Evolutionary conservation across 2,888 invertebrate species (phyloP).

Genomic region (Microdon myrmicae): DNA sequence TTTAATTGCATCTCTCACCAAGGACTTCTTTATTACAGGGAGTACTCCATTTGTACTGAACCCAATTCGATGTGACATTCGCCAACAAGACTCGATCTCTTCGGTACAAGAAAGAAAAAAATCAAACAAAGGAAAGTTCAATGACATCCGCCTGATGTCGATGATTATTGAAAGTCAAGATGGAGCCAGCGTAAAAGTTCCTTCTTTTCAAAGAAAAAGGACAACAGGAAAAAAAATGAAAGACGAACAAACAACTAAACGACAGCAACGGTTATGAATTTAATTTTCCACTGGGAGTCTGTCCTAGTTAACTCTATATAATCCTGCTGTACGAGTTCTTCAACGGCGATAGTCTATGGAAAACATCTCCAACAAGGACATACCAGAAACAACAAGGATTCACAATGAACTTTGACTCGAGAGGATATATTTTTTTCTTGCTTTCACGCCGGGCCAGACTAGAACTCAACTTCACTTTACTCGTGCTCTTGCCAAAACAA

Average conservation of each 20-base stretch:
- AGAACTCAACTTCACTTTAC: constrained; percentile 21
- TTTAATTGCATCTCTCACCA: too few species aligned
- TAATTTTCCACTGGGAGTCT: constrained; percentile 30
- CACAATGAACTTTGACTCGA: constrained; percentile 14
- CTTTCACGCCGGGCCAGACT: constrained; percentile 10
- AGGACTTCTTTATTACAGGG: too few species aligned
- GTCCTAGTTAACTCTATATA: constrained; percentile 30
- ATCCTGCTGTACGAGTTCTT: constrained; percentile 10
- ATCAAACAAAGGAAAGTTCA: constrained; percentile 7
- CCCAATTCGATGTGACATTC: too few species aligned
- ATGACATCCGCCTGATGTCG: constrained; percentile 33
- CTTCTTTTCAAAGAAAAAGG: too few species aligned
- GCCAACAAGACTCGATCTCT: too few species aligned
- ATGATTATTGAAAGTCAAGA: constrained; percentile 31
- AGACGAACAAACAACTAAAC: not conserved
- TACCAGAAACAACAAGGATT: constrained; percentile 15
- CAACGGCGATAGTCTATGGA: constrained; percentile 35
- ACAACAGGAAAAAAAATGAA: constrained; percentile 12
- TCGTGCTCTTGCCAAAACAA: constrained; percentile 26
- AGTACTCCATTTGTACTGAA: too few species aligned
- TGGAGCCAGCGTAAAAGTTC: constrained; percentile 1
- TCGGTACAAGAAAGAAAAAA: not conserved
- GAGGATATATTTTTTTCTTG: constrained; percentile 4
- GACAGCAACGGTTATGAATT: constrained; percentile 21
- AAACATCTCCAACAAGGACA: constrained; percentile 28